Evolutionary conservation across 1,140 invertebrate species (phyloP).

Genomic region (Drosophila arizonae): DNA sequence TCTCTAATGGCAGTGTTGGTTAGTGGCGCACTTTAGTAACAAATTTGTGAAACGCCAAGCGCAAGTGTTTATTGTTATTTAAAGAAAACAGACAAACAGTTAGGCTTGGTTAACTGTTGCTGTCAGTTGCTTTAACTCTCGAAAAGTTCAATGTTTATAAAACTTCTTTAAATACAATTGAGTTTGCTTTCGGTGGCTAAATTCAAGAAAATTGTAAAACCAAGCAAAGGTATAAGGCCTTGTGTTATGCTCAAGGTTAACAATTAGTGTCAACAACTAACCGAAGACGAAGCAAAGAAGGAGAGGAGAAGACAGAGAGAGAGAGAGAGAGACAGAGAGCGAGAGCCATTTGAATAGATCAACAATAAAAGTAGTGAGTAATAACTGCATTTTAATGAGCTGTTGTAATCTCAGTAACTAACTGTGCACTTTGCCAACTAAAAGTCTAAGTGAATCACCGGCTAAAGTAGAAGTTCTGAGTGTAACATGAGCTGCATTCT

Average conservation of each 20-base stretch:
- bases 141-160: background rate
- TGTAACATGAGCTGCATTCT: background rate
- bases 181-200: background rate
- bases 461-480: background rate
- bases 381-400: background rate
- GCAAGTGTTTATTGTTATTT: background rate
- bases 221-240: background rate
- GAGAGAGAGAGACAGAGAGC: background rate
- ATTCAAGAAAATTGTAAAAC: background rate
- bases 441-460: constrained; percentile 6
- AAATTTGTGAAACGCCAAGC: background rate
- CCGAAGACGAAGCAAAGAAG: background rate
- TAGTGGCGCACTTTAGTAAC: background rate
- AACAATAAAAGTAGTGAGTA: constrained; percentile 14
- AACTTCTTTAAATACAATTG: background rate
- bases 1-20: constrained; percentile 14
- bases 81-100: background rate
- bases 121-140: background rate
- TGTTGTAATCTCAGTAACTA: background rate
- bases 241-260: constrained; percentile 1
- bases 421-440: background rate
- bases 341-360: background rate
- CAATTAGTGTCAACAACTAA: constrained; percentile 6
- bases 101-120: background rate
- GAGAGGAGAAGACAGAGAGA: background rate